A percentile compares a stretch with the other conserved stretches of the same genome.
Evolutionary conservation across 2,113 vertebrate species (phyloP).

Genomic region (Paramormyrops kingsleyae): DNA sequence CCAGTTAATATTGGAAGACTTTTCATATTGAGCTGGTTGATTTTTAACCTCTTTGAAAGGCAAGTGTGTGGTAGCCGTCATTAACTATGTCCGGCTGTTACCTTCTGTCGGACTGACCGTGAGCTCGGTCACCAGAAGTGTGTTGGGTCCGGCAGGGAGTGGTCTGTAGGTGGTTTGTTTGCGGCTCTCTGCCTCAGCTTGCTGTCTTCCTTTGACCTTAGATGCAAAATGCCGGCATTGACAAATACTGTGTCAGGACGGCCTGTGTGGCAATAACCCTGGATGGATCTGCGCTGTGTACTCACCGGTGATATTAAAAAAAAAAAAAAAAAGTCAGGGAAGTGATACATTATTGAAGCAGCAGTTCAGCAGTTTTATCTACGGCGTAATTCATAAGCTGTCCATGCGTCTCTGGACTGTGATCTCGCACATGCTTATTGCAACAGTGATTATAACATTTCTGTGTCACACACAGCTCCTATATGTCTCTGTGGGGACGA

Average conservation of each 20-base stretch:
- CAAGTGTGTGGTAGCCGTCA: background rate
- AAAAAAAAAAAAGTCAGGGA: background rate
- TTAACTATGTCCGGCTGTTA: background rate
- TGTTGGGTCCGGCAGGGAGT: constrained; percentile 35
- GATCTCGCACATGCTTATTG: background rate
- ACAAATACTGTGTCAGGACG: constrained; percentile 23
- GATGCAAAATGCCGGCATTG: constrained; percentile 16
- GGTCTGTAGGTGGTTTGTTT: constrained; percentile 34
- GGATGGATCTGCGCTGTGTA: constrained; percentile 6
- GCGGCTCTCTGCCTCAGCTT: constrained; percentile 9
- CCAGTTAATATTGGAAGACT: background rate
- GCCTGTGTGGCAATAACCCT: background rate
- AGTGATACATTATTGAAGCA: background rate
- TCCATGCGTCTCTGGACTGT: background rate
- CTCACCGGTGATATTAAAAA: background rate
- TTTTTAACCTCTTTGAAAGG: background rate
- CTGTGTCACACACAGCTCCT: background rate
- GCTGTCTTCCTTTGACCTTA: constrained; percentile 26
- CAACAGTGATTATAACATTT: background rate
- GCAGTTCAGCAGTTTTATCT: background rate
- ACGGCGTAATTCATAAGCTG: background rate
- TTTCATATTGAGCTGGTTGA: background rate
- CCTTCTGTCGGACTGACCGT: constrained; percentile 8
- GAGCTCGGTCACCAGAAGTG: constrained; percentile 11
- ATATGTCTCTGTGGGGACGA: background rate